phyloP scores from a whole-genome alignment of 2,113 vertebrate genomes.

The Mesitornis unicolor region DNA sequence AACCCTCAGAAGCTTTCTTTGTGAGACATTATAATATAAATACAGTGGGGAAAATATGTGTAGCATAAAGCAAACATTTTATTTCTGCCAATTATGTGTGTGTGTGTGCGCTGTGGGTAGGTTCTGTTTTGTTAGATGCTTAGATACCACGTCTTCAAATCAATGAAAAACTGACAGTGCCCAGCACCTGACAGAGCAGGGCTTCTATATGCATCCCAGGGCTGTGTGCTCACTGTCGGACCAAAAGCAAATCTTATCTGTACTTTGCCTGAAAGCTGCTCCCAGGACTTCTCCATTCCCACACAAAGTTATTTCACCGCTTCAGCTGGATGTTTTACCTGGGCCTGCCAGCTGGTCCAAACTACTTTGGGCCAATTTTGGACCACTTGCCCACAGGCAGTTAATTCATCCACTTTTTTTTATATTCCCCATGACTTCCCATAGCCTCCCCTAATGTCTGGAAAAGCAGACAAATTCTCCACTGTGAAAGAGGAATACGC shows the following conservation, averaged over 20 bases:
- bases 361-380: not conserved
- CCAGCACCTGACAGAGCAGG: not conserved
- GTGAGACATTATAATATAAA: not conserved
- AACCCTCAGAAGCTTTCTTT: not conserved
- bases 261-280: not conserved
- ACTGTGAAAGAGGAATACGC: not conserved
- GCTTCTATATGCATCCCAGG: not conserved
- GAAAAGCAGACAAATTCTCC: slow-evolving; percentile 32
- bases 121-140: not conserved
- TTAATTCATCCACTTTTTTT: not conserved
- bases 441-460: slow-evolving; percentile 18
- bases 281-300: not conserved
- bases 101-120: not conserved
- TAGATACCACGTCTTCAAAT: not conserved
- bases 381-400: not conserved
- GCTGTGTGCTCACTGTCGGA: not conserved
- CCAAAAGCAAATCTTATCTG: not conserved
- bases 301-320: not conserved
- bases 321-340: not conserved
- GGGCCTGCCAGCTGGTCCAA: not conserved
- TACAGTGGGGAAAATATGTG: not conserved
- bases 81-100: not conserved
- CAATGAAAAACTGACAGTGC: not conserved
- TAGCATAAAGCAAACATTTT: not conserved
- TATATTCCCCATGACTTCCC: not conserved